Evolutionary conservation across 2,113 vertebrate genomes (phyloP), one percentile per base, ranked within the genome.

Genomic region (Engystomops pustulosus): DNA sequence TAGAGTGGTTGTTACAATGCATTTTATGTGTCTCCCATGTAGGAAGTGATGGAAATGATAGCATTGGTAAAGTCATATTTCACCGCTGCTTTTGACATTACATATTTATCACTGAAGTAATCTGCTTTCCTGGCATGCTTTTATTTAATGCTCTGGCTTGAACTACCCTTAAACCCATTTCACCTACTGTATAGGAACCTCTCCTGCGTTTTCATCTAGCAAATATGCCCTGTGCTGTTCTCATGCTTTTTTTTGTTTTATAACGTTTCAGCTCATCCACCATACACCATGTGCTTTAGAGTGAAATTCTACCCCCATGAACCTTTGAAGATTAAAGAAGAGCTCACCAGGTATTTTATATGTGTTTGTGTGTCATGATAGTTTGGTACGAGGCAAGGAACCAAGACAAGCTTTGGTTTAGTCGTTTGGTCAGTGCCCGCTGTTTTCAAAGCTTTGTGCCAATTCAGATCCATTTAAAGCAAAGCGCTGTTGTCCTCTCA

Each of bases 241-340:
- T 93, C 87, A 93, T 89, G 81, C 85, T 92, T 88, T 89, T 84
- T 86, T 89, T 91, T 79, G 90, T 88, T 88, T 86, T 90, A 60
- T 92, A 87, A 92, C 87, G 20, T 94, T 95, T 88, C 96, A 98
- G 98, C 96, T 93, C 95, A 96, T 88, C 96, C 97, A 93, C 98
- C 98, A 30, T 99, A 96, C 89, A 99, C 95, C 68, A 98, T 99
- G 98, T 99, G 98, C 93, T 99, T 99, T 94, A 95, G 98, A 93
- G 96, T 99, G 93, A 99, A 99, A 95, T 99, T 99, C 93, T 99
- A 99, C 91, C 98, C 98, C 65, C 93, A 96, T 0, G 98, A 99
- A 89, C 98, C 96, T 67, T 91, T 99, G 95, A 99, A 99, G 93
- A 98, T 99, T 91, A 99, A 98, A 92, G 98, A 99, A 94, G 98